These are phyloP conservation scores for Platyrinchus mystaceus DNA, from an alignment of 2,797 vertebrate genomes.

Conservation along the genomic window DNA sequence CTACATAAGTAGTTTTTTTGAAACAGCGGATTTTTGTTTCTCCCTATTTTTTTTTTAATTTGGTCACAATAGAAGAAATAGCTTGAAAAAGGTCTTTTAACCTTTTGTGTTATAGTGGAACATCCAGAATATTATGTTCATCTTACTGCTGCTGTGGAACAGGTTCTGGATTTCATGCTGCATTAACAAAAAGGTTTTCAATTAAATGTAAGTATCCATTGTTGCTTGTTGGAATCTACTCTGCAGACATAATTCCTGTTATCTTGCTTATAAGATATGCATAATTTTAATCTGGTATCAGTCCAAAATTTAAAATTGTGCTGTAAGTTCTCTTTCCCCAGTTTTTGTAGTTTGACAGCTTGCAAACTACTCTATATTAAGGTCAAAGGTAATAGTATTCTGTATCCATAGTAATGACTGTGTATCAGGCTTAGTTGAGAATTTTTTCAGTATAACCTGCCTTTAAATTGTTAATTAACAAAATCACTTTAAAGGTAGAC, in stretches of 20 bases:
- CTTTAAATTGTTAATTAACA: slow-evolving; percentile 73
- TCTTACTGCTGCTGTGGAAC: slow-evolving; percentile 72
- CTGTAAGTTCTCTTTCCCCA: slow-evolving; percentile 69
- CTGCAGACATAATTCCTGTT: slow-evolving; percentile 67
- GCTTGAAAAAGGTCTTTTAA: slow-evolving; percentile 74
- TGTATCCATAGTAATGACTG: slow-evolving; percentile 77
- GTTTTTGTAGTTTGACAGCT: slow-evolving; percentile 72
- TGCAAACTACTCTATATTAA: slow-evolving; percentile 72
- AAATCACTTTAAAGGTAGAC: slow-evolving; percentile 75
- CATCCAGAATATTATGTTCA: slow-evolving; percentile 70
- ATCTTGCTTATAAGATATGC: slow-evolving; percentile 71
- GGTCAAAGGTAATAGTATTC: slow-evolving; percentile 72
- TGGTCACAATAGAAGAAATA: slow-evolving; percentile 61
- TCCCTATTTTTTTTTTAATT: slow-evolving; percentile 42
- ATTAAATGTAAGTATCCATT: slow-evolving; percentile 77
- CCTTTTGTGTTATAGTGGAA: slow-evolving; percentile 75
- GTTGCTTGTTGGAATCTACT: slow-evolving; percentile 72
- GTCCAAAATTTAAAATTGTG: slow-evolving; percentile 75
- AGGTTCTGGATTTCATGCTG: slow-evolving; percentile 76
- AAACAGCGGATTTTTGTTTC: slow-evolving; percentile 61
- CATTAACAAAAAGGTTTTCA: slow-evolving; percentile 74
- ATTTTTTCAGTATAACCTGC: slow-evolving; percentile 69
- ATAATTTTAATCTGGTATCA: slow-evolving; percentile 75
- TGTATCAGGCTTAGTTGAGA: slow-evolving; percentile 72
- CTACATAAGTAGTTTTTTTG: slow-evolving; percentile 66